Percentiles rank a stretch among this genome's conserved stretches.
Evolutionary conservation across 2,888 invertebrate species (phyloP).

Genomic region (Prenolepis imparis): DNA sequence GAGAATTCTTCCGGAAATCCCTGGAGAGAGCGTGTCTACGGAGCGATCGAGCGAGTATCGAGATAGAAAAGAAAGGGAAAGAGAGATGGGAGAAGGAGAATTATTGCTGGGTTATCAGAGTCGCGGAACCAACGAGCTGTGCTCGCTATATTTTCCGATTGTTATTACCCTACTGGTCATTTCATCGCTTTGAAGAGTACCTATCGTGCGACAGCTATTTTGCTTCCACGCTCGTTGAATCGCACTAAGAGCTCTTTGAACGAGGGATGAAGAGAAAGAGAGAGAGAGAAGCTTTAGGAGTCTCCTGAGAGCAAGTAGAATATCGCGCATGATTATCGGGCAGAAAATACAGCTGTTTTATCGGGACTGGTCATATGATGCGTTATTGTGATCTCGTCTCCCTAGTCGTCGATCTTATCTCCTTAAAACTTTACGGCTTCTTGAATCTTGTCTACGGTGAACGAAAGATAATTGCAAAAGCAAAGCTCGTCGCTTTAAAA

Average conservation of each 20-base stretch:
- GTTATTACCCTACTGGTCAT: constrained; percentile 55
- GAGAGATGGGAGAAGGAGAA: constrained; percentile 7
- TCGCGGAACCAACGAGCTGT: constrained; percentile 41
- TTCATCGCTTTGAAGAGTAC: constrained; percentile 49
- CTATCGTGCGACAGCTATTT: constrained; percentile 35
- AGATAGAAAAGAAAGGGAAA: background rate
- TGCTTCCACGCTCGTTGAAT: constrained; percentile 49
- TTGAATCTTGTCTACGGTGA: constrained; percentile 1
- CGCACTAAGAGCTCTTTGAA: constrained; percentile 41
- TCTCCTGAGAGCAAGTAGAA: constrained; percentile 15
- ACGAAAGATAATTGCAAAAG: background rate
- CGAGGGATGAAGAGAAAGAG: background rate
- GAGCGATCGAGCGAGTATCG: constrained; percentile 48
- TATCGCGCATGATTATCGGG: constrained; percentile 22
- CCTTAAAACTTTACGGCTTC: background rate
- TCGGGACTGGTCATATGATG: background rate
- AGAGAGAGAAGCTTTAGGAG: constrained; percentile 9
- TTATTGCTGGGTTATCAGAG: constrained; percentile 51
- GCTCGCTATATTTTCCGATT: constrained; percentile 51
- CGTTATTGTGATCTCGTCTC: background rate
- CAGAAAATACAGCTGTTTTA: constrained; percentile 23
- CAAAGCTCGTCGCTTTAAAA: constrained; percentile 10
- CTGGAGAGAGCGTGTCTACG: constrained; percentile 48
- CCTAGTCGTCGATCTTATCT: background rate
- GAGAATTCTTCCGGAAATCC: constrained; percentile 65